Evolutionary conservation across 1,140 invertebrate species (phyloP).

Genomic region (Zaprionus inermis): DNA sequence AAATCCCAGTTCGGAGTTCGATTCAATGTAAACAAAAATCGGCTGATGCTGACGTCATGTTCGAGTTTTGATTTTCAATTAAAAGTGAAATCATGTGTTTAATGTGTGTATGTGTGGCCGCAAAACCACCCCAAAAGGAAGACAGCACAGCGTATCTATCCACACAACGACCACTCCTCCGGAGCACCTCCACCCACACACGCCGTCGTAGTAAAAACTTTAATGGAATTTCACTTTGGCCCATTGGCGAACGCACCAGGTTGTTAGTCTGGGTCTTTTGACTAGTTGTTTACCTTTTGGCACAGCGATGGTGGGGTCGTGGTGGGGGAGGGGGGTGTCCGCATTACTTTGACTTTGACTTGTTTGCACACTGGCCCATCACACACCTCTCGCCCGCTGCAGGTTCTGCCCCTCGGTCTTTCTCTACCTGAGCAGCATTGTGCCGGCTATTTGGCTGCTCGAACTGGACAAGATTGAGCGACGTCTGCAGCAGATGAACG

Average conservation of each 20-base stretch:
- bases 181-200: slow-evolving; percentile 32
- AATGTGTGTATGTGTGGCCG: slow-evolving; percentile 52
- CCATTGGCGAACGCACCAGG: slow-evolving; percentile 33
- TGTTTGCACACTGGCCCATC: slow-evolving; percentile 45
- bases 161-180: slow-evolving; percentile 44
- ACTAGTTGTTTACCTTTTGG: slow-evolving; percentile 72
- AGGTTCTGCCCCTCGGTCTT: slow-evolving; percentile 96
- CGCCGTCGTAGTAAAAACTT: slow-evolving; percentile 66
- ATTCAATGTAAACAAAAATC: slow-evolving; percentile 75
- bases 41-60: slow-evolving; percentile 73
- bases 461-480: slow-evolving; percentile 93
- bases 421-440: slow-evolving; percentile 91
- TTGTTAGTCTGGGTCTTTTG: slow-evolving; percentile 50
- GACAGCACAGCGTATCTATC: slow-evolving; percentile 9
- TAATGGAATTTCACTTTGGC: slow-evolving; percentile 70
- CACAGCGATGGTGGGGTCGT: not conserved
- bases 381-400: slow-evolving; percentile 18
- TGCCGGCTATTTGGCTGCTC: slow-evolving; percentile 93
- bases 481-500: slow-evolving; percentile 65
- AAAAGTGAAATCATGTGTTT: slow-evolving; percentile 83
- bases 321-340: slow-evolving; percentile 9
- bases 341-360: slow-evolving; percentile 63
- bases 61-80: slow-evolving; percentile 83
- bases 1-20: not conserved
- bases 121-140: slow-evolving; percentile 5